These are phyloP conservation scores for Pterophyllum scalare DNA, from an alignment of 2,113 vertebrate species.

Conservation along the genomic window DNA sequence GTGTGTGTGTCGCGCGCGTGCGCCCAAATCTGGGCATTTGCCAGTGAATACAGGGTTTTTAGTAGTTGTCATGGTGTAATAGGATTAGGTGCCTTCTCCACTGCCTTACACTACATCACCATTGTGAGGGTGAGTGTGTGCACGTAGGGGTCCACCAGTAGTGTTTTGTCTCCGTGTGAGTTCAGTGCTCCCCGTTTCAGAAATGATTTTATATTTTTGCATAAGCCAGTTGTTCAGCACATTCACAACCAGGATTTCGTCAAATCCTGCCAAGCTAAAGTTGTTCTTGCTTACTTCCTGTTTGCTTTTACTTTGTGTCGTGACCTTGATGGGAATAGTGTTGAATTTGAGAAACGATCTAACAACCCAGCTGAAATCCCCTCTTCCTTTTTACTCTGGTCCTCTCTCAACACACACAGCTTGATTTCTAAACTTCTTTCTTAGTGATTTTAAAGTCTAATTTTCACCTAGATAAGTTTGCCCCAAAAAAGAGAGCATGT, in stretches of 20 bases:
- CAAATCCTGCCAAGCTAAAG: background rate
- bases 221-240: background rate
- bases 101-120: slow-evolving; percentile 37
- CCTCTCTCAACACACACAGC: background rate
- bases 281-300: background rate
- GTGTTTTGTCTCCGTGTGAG: slow-evolving; percentile 16
- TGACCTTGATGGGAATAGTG: background rate
- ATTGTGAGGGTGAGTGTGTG: slow-evolving; percentile 34
- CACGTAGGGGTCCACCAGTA: background rate
- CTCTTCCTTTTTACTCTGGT: background rate
- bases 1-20: slow-evolving; percentile 3
- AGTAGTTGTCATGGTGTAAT: slow-evolving; percentile 73
- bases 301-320: background rate
- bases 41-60: slow-evolving; percentile 63
- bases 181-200: background rate
- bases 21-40: slow-evolving; percentile 12
- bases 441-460: slow-evolving; percentile 71
- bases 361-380: background rate
- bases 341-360: background rate
- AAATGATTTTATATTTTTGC: background rate
- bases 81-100: slow-evolving; percentile 67
- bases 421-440: slow-evolving; percentile 7
- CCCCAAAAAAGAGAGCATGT: slow-evolving; percentile 50
- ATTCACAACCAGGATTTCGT: too few species aligned
- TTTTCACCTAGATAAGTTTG: slow-evolving; percentile 72